Evolutionary conservation across 2,797 vertebrate species (phyloP).

Genomic region (Nyctalus aviator): DNA sequence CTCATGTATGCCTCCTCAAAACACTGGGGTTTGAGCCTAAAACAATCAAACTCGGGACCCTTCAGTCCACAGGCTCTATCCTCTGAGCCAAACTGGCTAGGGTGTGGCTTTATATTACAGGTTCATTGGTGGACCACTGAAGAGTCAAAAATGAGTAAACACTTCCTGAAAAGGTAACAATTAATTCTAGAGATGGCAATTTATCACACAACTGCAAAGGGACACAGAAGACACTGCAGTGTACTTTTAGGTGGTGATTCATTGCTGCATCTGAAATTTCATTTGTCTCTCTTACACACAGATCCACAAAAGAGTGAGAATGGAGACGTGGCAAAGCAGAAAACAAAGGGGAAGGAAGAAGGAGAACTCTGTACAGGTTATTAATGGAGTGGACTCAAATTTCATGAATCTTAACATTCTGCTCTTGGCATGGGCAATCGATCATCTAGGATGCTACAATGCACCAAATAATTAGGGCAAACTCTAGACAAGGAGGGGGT

Average conservation of each 20-base stretch:
- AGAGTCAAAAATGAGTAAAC: constrained; percentile 64
- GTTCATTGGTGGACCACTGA: neutral
- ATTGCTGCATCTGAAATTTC: constrained; percentile 32
- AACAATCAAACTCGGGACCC: no score
- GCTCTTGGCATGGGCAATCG: constrained; percentile 48
- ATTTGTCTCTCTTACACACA: constrained; percentile 49
- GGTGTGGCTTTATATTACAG: neutral
- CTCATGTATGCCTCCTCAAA: no score
- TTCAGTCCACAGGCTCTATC: no score
- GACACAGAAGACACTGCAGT: neutral
- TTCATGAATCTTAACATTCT: constrained; percentile 74
- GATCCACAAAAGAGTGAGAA: constrained; percentile 20
- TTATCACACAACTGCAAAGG: constrained; percentile 60
- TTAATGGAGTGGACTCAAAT: constrained; percentile 61
- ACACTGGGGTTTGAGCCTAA: no score
- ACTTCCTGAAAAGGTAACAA: constrained; percentile 64
- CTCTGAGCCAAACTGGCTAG: no score
- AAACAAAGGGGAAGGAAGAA: neutral
- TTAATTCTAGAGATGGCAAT: constrained; percentile 67
- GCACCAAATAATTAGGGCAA: constrained; percentile 27
- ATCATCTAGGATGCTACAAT: constrained; percentile 43
- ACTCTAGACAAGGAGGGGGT: neutral
- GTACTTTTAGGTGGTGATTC: constrained; percentile 30
- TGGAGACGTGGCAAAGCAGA: neutral
- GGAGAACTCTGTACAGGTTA: constrained; percentile 42